A percentile compares a stretch with the other conserved stretches of the same genome.
phyloP scores from a whole-genome alignment of 2,113 vertebrate species.

The Saimiri boliviensis region DNA sequence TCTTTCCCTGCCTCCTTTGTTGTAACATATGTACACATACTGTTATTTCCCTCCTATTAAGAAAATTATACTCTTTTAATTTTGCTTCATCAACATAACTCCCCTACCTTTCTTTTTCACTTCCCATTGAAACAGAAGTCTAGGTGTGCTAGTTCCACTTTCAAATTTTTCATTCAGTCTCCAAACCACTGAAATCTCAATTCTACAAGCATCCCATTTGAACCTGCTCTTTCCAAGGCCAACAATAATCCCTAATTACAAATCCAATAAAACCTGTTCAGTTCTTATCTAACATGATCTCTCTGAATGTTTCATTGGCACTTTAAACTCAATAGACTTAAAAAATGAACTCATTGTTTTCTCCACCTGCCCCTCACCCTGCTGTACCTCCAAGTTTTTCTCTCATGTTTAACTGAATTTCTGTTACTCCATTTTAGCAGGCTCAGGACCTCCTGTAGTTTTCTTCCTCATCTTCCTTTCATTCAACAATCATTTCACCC shows the following conservation, averaged over 20 bases:
- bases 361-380: neutral
- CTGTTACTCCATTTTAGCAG: neutral
- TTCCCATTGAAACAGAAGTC: neutral
- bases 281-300: neutral
- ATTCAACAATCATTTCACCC: neutral
- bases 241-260: constrained; percentile 27
- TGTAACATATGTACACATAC: neutral
- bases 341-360: neutral
- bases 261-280: neutral
- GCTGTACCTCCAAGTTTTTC: neutral
- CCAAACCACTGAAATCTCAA: neutral
- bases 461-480: neutral
- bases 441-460: neutral
- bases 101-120: neutral
- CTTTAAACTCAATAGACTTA: neutral
- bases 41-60: neutral
- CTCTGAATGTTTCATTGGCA: neutral
- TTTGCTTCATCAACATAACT: neutral
- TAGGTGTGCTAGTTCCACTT: neutral
- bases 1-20: neutral
- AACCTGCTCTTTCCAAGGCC: neutral
- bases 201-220: neutral
- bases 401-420: neutral
- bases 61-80: neutral
- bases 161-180: neutral